Evolutionary conservation across 2,113 vertebrate genomes (phyloP), one percentile per base, ranked within the genome.

Genomic region (Oncorhynchus kisutch): DNA sequence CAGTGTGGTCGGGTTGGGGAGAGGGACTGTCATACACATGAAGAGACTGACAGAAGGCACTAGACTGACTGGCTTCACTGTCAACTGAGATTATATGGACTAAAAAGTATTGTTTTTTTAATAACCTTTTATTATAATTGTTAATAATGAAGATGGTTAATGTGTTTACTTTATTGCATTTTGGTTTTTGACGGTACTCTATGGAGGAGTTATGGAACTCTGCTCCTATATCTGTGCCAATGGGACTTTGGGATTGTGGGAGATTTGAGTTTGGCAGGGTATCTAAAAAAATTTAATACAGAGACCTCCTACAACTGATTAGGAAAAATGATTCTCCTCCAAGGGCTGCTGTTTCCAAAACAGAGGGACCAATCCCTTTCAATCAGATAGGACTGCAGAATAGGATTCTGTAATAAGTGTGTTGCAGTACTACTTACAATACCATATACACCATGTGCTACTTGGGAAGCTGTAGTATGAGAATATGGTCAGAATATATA

Each of bases 41-140:
- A 6, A 71, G 69, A 70, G 67, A 25, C 68, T 59, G 59, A 49
- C 54, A 75, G 73, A 74, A n/a, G 8, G 25, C 2, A n/a, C 71
- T 69, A 64, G 74, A 59, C 59, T 1, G 54, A 71, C 81, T 67
- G 75, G 24, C 22, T 5, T 85, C 80, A 84, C 81, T 72, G 16
- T 67, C 20, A 49, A 67, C 20, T 80, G 86, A 81, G 77, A 82
- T 70, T 84, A 84, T 75, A 75, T 60, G 66, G 74, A 88, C 85
- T 75, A 83, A 22, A 62, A 62, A 62, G n/a, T 62, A 82, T 86
- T 84, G 77, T 82, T 81, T 84, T 83, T 78, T 88, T 82, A 81
- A 87, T 87, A 78, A 81, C 73, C 84, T 82, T 86, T 81, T 84
- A 71, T 74, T 78, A 70, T 87, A 22, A 29, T 82, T 85, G 87